Base-by-base conservation (phyloP, 2,113 vertebrate species). In the Tyrannus savana region DNA sequence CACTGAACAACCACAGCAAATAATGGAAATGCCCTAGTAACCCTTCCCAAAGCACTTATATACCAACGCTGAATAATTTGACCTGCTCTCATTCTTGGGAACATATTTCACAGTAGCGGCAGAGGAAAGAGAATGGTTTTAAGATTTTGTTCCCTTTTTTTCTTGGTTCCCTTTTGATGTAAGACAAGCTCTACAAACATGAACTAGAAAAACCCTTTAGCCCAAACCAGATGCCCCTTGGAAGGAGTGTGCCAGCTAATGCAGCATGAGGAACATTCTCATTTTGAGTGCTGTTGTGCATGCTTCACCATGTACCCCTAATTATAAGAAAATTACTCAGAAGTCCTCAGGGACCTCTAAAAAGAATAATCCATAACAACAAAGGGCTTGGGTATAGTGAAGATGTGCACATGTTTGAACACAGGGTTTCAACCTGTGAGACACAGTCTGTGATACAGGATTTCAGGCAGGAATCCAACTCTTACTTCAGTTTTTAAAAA, bases 21-120 rank as follows among this genome's bases (percentile, higher is more conserved):
- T 94, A 93, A 88, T 91, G 94, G 94, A 96, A 97, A 96, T 94
- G 95, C 90, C 90, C 85, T 64, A n/a, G 21, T 89, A 94, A 96
- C 92, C 86, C 60, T 96, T 92, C 89, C 73, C 90, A 82, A 68
- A 81, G 85, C 79, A 72, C 69, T 94, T 74, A 64, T 81, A 75
- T 56, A 72, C 68, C 83, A 87, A 66, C 0, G 2, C 77, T 89
- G 80, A 92, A 96, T 94, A 93, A 90, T 84, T 39, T 97, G 93
- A 92, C 86, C 49, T 49, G 41, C 37, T 78, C 28, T 82, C 81
- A 64, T 78, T 96, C 83, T 68, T 75, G 80, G 76, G 52, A 96
- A 46, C 53, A 14, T 89, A 84, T 92, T 96, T 94, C 83, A 81
- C 7, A 3, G 62, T 19, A 88, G 56, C 24, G 10, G 37, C 41